Evolutionary conservation across 1,140 invertebrate species (phyloP).

Genomic region (Aphis craccivora): DNA sequence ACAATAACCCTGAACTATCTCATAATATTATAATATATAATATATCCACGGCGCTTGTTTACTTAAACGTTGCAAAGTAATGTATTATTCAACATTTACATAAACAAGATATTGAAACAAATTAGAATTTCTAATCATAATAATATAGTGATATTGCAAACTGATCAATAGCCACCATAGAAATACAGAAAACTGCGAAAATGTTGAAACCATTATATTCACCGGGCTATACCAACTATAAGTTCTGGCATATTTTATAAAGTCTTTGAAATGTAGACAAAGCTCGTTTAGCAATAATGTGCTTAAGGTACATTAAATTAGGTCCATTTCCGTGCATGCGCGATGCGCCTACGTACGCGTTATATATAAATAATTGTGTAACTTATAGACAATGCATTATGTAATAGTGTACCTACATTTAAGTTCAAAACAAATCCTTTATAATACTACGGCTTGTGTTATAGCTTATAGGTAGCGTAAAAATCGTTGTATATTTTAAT

Average conservation of each 20-base stretch:
- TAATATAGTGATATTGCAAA: neutral
- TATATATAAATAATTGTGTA: neutral
- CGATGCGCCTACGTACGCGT: neutral
- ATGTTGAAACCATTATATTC: neutral
- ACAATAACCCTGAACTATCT: constrained; percentile 2
- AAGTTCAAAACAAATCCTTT: constrained; percentile 2
- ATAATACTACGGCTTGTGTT: neutral
- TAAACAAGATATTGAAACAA: neutral
- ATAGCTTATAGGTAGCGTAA: neutral
- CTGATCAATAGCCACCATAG: neutral
- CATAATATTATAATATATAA: neutral
- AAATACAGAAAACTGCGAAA: neutral
- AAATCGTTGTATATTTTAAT: neutral
- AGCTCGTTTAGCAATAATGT: neutral
- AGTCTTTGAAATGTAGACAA: neutral
- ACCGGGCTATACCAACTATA: neutral
- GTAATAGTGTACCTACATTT: neutral
- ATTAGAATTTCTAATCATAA: constrained; percentile 1
- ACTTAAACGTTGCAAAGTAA: neutral
- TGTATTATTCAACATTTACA: neutral
- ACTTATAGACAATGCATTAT: neutral
- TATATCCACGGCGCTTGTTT: neutral
- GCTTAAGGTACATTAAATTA: neutral
- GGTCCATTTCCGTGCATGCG: neutral
- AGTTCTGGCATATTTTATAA: neutral